Percentiles rank a stretch among this genome's conserved stretches.
Conservation (phyloP, 2,797 vertebrate genomes). For the Pseudopleuronectes americanus region DNA sequence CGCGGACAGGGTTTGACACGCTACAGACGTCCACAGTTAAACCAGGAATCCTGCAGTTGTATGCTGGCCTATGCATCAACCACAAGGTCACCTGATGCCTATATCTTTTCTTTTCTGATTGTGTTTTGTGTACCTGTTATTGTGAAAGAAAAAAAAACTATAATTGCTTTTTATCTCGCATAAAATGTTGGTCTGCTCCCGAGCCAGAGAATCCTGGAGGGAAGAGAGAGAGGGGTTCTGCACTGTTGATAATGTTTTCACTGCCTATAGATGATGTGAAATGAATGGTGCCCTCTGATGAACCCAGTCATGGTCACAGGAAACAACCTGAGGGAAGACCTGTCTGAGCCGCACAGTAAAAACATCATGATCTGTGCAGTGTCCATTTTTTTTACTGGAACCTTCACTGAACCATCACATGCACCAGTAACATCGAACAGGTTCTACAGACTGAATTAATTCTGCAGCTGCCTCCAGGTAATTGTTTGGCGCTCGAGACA, state of each 20-base stretch:
- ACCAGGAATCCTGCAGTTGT: no score
- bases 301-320: slow-evolving; percentile 12
- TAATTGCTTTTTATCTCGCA: slow-evolving; percentile 9
- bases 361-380: slow-evolving; percentile 4
- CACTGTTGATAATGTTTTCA: slow-evolving; percentile 18
- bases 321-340: slow-evolving; percentile 21
- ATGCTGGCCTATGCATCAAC: no score
- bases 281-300: slow-evolving; percentile 13
- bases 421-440: slow-evolving; percentile 14
- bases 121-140: no score
- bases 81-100: no score
- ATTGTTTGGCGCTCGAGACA: slow-evolving; percentile 43
- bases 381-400: slow-evolving; percentile 8
- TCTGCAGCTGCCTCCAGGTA: slow-evolving; percentile 38
- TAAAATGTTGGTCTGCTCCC: not conserved
- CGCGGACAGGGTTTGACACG: no score
- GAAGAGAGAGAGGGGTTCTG: not conserved
- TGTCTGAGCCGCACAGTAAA: not conserved
- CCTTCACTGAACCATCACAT: not conserved
- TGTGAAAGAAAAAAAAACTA: not conserved
- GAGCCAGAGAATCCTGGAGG: slow-evolving; percentile 11
- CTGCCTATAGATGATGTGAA: slow-evolving; percentile 14
- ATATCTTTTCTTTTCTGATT: not conserved
- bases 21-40: no score
- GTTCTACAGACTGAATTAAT: slow-evolving; percentile 36